These are phyloP conservation scores for Diceros bicornis DNA, from an alignment of 2,797 vertebrate species.

Conservation along the genomic window DNA sequence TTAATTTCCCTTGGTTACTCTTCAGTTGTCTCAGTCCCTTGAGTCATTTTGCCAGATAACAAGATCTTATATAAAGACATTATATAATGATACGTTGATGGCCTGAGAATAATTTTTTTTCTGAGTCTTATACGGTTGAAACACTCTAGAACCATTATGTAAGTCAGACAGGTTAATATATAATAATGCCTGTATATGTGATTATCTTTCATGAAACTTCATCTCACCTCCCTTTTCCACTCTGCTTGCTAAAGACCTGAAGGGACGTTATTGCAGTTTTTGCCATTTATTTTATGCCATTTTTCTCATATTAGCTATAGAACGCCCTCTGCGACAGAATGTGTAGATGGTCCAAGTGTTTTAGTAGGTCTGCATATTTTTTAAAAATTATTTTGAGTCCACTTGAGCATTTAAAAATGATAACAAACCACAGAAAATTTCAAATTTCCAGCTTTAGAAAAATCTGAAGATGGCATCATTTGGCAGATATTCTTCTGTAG, in stretches of 20 bases:
- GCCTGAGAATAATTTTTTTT: conserved; percentile 7
- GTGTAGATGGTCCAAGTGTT: not conserved
- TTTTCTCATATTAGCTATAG: not conserved
- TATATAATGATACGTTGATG: conserved; percentile 4
- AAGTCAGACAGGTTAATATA: not conserved
- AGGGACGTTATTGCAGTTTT: not conserved
- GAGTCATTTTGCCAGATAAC: conserved; percentile 36
- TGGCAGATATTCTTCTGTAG: not conserved
- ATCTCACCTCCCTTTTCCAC: not conserved
- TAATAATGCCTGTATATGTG: not conserved
- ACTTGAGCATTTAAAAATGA: conserved; percentile 53
- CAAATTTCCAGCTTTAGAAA: conserved; percentile 15
- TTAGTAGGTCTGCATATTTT: not conserved
- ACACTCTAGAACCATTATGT: not conserved
- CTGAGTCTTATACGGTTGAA: conserved; percentile 18
- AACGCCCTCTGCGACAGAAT: not conserved
- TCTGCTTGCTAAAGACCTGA: conserved; percentile 3
- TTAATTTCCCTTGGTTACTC: conserved; percentile 30
- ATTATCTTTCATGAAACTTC: conserved; percentile 39
- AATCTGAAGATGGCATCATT: not conserved
- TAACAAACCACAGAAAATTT: not conserved
- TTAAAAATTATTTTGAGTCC: not conserved
- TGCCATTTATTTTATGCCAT: conserved; percentile 7
- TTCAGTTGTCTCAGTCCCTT: conserved; percentile 35
- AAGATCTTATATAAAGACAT: not conserved